Conservation (phyloP, 1,140 invertebrate species). For the Drosophila bocki region DNA sequence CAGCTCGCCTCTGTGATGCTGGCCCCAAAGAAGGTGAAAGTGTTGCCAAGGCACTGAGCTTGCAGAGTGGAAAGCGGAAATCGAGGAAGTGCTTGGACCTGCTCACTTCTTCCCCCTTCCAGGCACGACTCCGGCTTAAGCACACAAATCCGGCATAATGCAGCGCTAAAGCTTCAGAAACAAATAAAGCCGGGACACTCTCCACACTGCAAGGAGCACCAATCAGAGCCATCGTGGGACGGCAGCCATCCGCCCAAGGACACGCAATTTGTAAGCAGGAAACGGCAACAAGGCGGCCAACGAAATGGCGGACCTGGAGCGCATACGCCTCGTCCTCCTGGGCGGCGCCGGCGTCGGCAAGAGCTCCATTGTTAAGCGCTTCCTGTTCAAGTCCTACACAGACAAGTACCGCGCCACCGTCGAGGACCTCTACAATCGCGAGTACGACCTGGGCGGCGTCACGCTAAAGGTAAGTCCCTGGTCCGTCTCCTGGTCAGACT, state of each 20-base stretch:
- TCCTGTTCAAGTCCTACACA: constrained; percentile 93
- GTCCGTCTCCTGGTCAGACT: neutral
- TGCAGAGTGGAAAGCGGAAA: constrained; percentile 47
- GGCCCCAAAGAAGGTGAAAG: constrained; percentile 23
- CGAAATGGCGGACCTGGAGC: constrained; percentile 89
- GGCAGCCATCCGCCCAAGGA: constrained; percentile 32
- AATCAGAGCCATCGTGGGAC: constrained; percentile 34
- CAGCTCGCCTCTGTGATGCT: constrained; percentile 1
- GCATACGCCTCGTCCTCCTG: constrained; percentile 93
- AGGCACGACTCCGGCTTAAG: constrained; percentile 49
- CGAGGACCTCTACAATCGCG: constrained; percentile 94
- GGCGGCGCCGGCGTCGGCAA: constrained; percentile 94
- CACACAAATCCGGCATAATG: constrained; percentile 39
- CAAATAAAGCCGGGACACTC: constrained; percentile 9
- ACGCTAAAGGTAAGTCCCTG: constrained; percentile 88
- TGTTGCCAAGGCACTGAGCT: constrained; percentile 42
- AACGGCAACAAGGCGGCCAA: constrained; percentile 22
- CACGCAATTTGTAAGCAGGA: constrained; percentile 57
- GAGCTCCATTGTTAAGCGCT: constrained; percentile 93
- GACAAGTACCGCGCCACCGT: constrained; percentile 95
- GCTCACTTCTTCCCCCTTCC: neutral
- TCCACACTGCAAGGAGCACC: constrained; percentile 18
- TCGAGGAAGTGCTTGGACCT: constrained; percentile 30
- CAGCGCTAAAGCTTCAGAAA: constrained; percentile 23
- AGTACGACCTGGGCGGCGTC: constrained; percentile 92